phyloP scores from a whole-genome alignment of 2,113 vertebrate genomes.

The Oreotragus oreotragus region DNA sequence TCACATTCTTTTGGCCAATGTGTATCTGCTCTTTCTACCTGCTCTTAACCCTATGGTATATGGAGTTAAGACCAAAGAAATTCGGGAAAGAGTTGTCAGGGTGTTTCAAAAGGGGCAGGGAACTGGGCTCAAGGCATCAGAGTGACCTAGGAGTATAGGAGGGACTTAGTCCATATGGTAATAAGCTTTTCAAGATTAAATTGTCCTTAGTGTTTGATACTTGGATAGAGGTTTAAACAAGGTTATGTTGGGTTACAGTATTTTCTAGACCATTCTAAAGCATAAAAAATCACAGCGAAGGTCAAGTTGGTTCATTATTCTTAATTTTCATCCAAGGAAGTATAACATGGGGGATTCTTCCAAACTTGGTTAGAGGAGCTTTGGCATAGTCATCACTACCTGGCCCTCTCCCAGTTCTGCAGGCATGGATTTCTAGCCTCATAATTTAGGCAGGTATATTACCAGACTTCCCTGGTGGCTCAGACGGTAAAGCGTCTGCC shows the following conservation, averaged over 20 bases:
- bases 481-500: background rate
- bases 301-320: background rate
- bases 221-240: background rate
- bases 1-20: constrained; percentile 70
- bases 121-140: background rate
- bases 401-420: background rate
- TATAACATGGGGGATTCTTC: background rate
- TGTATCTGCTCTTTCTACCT: constrained; percentile 73
- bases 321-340: background rate
- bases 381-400: background rate
- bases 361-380: background rate
- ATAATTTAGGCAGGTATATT: background rate
- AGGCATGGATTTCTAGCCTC: background rate
- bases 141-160: background rate
- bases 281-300: background rate
- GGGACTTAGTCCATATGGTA: background rate
- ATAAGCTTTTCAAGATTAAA: background rate
- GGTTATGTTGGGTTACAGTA: background rate
- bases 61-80: constrained; percentile 75
- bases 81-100: constrained; percentile 58
- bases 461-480: background rate
- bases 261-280: background rate
- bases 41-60: constrained; percentile 76
- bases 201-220: background rate
- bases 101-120: constrained; percentile 24